Evolutionary conservation across 2,888 invertebrate species (phyloP).

Genomic region (Cremastinae sp.): DNA sequence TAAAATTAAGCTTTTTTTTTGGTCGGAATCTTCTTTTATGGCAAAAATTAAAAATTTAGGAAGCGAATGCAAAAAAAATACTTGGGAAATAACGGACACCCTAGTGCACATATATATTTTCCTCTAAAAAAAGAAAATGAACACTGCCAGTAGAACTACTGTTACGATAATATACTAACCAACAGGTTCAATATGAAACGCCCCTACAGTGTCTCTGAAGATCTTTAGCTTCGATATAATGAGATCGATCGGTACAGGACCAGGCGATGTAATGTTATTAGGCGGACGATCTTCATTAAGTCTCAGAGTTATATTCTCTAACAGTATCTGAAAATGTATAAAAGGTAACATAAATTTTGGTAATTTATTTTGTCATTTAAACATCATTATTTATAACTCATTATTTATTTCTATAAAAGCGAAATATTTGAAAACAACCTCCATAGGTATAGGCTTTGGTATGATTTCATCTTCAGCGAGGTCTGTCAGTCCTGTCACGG

Average conservation of each 20-base stretch:
- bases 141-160: neutral
- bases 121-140: neutral
- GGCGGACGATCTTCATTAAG: constrained; percentile 92
- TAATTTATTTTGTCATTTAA: no score
- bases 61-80: no score
- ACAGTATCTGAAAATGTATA: constrained; percentile 83
- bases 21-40: no score
- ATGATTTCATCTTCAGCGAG: constrained; percentile 94
- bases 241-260: constrained; percentile 89
- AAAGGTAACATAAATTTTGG: neutral
- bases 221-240: constrained; percentile 87
- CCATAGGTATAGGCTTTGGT: constrained; percentile 89
- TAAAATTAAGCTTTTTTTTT: no score
- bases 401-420: neutral
- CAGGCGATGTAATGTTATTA: constrained; percentile 90
- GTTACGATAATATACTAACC: constrained; percentile 67
- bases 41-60: no score
- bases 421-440: constrained; percentile 82
- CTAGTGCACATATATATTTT: no score
- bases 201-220: constrained; percentile 87
- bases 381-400: no score
- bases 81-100: no score
- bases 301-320: constrained; percentile 89
- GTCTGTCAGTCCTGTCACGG: constrained; percentile 90
- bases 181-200: constrained; percentile 87